Conservation (phyloP, 2,888 invertebrate genomes). For the Oeneis ivallda region DNA sequence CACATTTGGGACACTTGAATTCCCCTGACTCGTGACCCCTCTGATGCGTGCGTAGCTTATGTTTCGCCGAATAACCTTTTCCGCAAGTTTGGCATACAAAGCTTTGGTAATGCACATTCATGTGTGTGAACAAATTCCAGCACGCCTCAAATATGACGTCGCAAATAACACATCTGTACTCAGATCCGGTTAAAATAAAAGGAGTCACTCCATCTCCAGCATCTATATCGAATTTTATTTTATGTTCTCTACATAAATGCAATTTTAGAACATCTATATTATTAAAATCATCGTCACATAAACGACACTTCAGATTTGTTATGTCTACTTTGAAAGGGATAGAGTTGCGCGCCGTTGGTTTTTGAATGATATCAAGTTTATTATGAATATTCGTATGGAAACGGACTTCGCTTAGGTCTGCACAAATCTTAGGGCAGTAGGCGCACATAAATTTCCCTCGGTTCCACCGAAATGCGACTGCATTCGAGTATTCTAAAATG, state of each 20-base stretch:
- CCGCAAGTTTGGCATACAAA: constrained; percentile 72
- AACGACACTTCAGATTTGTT: constrained; percentile 52
- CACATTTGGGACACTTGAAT: constrained; percentile 68
- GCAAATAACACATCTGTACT: constrained; percentile 58
- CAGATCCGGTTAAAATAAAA: constrained; percentile 54
- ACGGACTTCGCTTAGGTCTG: constrained; percentile 51
- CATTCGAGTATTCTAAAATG: constrained; percentile 61
- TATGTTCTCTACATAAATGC: constrained; percentile 53
- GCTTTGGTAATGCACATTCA: constrained; percentile 71
- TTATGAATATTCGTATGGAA: constrained; percentile 51
- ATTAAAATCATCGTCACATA: constrained; percentile 47
- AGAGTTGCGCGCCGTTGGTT: constrained; percentile 49
- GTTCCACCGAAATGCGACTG: constrained; percentile 60
- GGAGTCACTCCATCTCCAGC: constrained; percentile 60
- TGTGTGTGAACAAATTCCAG: constrained; percentile 59
- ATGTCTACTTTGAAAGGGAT: constrained; percentile 65
- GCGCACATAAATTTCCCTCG: constrained; percentile 65
- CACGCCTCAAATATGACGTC: constrained; percentile 49
- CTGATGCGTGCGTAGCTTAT: constrained; percentile 66
- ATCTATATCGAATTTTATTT: constrained; percentile 44
- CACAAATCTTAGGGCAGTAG: constrained; percentile 53
- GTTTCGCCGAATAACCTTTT: constrained; percentile 67
- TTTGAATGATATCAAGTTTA: constrained; percentile 54
- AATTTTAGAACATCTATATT: constrained; percentile 50
- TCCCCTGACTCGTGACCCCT: constrained; percentile 60